Evolutionary conservation across 1,140 invertebrate genomes (phyloP).

Genomic region (Psix sp.): DNA sequence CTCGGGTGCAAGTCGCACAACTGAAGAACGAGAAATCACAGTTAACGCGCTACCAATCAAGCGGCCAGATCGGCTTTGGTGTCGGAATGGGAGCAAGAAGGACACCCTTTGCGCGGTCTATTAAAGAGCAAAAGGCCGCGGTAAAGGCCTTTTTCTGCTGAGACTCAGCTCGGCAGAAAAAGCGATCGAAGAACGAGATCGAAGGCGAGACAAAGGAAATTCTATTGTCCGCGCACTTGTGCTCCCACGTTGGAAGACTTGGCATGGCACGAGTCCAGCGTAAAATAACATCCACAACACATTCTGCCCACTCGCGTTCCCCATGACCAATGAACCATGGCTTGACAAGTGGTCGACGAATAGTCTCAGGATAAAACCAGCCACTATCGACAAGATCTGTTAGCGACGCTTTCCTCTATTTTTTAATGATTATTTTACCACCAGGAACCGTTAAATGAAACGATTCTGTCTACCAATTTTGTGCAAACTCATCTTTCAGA

Average conservation of each 20-base stretch:
- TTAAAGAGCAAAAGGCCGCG: slow-evolving; percentile 41
- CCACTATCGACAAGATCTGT: slow-evolving; percentile 19
- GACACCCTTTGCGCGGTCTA: slow-evolving; percentile 25
- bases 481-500: not conserved
- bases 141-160: not conserved
- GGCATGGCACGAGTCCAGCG: slow-evolving; percentile 56
- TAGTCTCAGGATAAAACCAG: slow-evolving; percentile 52
- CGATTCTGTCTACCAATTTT: too few relatives aligned
- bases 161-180: slow-evolving; percentile 28
- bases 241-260: slow-evolving; percentile 61
- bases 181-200: slow-evolving; percentile 23
- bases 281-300: slow-evolving; percentile 66
- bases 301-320: slow-evolving; percentile 63
- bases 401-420: too few relatives aligned
- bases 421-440: too few relatives aligned
- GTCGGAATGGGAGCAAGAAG: slow-evolving; percentile 1
- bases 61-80: slow-evolving; percentile 33
- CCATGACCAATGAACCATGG: slow-evolving; percentile 61
- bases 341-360: slow-evolving; percentile 56
- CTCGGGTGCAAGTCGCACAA: slow-evolving; percentile 36
- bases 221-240: slow-evolving; percentile 56
- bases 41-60: slow-evolving; percentile 59
- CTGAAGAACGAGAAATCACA: slow-evolving; percentile 70
- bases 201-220: slow-evolving; percentile 59
- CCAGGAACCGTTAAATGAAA: too few relatives aligned